phyloP scores from a whole-genome alignment of 2,113 vertebrate genomes.

The Pionites leucogaster region DNA sequence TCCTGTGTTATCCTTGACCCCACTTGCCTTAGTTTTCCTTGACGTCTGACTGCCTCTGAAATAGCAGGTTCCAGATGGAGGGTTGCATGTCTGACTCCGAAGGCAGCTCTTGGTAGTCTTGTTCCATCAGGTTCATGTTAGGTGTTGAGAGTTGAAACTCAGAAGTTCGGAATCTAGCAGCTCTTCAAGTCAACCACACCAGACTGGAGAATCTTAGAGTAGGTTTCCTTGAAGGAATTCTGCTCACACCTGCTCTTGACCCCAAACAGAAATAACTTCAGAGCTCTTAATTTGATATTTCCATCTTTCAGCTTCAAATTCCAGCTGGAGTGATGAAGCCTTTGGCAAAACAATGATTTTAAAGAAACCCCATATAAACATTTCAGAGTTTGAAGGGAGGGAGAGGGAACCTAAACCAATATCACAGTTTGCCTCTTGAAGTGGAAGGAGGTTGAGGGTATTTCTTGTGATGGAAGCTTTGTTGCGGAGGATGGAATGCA shows the following conservation, averaged over 20 bases:
- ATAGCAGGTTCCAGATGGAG: not conserved
- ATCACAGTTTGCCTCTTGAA: not conserved
- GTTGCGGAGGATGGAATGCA: not conserved
- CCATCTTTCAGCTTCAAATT: not conserved
- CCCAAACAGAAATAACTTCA: not conserved
- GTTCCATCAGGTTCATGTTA: not conserved
- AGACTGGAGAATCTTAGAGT: not conserved
- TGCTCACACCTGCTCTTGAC: not conserved
- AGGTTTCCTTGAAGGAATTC: not conserved
- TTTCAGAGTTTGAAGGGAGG: not conserved
- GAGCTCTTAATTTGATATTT: not conserved
- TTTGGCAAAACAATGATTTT: not conserved
- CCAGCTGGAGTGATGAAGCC: not conserved
- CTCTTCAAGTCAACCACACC: not conserved
- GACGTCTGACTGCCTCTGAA: not conserved
- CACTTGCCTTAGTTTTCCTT: rapidly evolving
- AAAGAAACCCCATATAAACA: not conserved
- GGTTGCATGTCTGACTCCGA: rapidly evolving
- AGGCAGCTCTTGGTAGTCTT: not conserved
- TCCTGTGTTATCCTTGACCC: not conserved
- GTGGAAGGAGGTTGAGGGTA: not conserved
- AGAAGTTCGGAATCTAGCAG: not conserved
- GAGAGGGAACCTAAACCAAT: not conserved
- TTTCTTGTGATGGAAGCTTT: not conserved
- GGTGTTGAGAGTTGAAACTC: not conserved